phyloP scores from a whole-genome alignment of 2,888 invertebrate species.

The Empis stercorea region DNA sequence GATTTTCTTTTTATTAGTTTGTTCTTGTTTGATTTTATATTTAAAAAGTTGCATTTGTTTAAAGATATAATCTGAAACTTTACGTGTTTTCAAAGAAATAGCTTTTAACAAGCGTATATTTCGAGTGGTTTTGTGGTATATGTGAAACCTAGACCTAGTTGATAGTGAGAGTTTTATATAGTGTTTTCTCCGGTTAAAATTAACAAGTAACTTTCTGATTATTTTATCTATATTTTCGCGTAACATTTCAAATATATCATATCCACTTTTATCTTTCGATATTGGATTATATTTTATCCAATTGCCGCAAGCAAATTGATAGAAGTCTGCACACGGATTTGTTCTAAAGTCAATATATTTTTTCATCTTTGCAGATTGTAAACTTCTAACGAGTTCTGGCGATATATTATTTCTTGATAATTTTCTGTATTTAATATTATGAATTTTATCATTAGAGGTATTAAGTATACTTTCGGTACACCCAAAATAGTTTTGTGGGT shows the following conservation, averaged over 20 bases:
- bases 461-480: no score
- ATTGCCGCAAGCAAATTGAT: constrained; percentile 75
- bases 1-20: neutral
- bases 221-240: constrained; percentile 65
- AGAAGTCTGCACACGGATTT: constrained; percentile 73
- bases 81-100: no score
- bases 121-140: no score
- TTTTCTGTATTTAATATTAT: no score
- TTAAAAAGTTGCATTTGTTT: neutral
- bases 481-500: no score
- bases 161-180: no score
- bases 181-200: no score
- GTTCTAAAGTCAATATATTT: constrained; percentile 59
- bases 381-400: constrained; percentile 41
- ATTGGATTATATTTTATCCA: constrained; percentile 76
- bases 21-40: neutral
- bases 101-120: no score
- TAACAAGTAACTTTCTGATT: constrained; percentile 47
- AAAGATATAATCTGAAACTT: no score
- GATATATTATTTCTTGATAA: no score
- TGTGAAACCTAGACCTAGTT: no score
- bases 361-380: constrained; percentile 58
- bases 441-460: no score
- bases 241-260: constrained; percentile 82
- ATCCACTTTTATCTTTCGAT: constrained; percentile 77